A percentile compares a stretch with the other conserved stretches of the same genome.
Evolutionary conservation across 1,140 invertebrate genomes (phyloP).

Genomic region (Littorina saxatilis): DNA sequence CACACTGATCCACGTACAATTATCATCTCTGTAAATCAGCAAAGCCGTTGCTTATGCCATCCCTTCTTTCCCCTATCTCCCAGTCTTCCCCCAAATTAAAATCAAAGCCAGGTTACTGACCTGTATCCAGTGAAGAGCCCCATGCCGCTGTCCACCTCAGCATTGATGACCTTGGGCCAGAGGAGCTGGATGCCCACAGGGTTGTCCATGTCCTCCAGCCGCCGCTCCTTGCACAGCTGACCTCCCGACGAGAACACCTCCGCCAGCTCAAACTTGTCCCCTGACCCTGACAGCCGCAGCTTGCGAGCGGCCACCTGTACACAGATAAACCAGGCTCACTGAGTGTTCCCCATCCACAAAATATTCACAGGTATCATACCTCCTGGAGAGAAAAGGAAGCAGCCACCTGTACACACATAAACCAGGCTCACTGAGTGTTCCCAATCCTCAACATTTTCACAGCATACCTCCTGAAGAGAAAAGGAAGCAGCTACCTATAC

Average conservation of each 20-base stretch:
- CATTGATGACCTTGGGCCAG: slow-evolving; percentile 85
- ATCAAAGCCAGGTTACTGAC: too few relatives aligned
- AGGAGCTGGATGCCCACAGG: slow-evolving; percentile 94
- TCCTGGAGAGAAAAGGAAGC: not conserved
- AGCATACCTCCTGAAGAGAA: too few relatives aligned
- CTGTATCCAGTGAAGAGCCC: slow-evolving; percentile 80
- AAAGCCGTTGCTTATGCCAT: too few relatives aligned
- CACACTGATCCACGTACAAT: too few relatives aligned
- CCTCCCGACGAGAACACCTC: slow-evolving; percentile 87
- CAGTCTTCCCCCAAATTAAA: too few relatives aligned
- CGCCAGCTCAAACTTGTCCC: slow-evolving; percentile 89
- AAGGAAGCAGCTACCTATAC: too few relatives aligned
- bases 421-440: not conserved
- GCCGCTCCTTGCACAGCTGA: slow-evolving; percentile 93
- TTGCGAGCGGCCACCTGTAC: slow-evolving; percentile 82
- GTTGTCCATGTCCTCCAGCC: slow-evolving; percentile 89
- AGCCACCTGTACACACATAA: not conserved
- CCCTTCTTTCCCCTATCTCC: too few relatives aligned
- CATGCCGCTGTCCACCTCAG: slow-evolving; percentile 73
- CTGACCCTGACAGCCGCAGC: slow-evolving; percentile 79
- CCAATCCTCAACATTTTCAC: too few relatives aligned
- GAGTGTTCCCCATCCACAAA: too few relatives aligned
- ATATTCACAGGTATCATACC: too few relatives aligned
- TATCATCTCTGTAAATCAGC: too few relatives aligned
- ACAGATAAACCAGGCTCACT: not conserved